A percentile compares a stretch with the other conserved stretches of the same genome.
These are phyloP conservation scores for Heterotis niloticus DNA, from an alignment of 2,113 vertebrate species.

Conservation along the genomic window DNA sequence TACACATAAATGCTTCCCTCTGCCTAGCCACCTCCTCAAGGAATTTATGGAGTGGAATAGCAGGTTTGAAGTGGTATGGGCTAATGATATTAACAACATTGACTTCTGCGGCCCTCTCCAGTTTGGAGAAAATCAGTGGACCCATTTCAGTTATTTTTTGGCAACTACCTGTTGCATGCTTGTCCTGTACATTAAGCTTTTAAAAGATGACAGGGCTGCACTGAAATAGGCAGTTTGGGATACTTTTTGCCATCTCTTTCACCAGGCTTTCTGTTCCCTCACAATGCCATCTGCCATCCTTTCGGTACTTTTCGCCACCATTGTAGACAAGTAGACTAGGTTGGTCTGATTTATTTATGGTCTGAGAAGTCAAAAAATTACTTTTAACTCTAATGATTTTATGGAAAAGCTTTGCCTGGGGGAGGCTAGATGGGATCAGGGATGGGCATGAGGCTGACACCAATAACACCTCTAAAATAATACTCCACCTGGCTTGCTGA, in stretches of 20 bases:
- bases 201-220: background rate
- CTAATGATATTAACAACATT: no score
- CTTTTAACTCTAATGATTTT: background rate
- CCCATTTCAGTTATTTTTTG: background rate
- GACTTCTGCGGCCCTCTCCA: no score
- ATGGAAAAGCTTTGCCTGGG: constrained; percentile 2
- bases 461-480: background rate
- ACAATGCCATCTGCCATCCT: background rate
- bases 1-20: background rate
- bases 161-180: no score
- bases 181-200: background rate
- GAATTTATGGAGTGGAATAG: background rate
- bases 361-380: background rate
- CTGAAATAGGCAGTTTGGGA: background rate
- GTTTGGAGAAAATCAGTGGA: no score
- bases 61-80: background rate
- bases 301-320: no score
- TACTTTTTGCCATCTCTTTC: background rate
- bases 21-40: background rate
- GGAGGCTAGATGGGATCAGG: background rate
- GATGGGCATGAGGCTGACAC: constrained; percentile 9
- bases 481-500: background rate
- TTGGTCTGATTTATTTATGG: background rate
- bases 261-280: background rate
- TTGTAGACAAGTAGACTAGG: background rate